These are phyloP conservation scores for Otus scops DNA, from an alignment of 2,797 vertebrate genomes.

Conservation along the genomic window DNA sequence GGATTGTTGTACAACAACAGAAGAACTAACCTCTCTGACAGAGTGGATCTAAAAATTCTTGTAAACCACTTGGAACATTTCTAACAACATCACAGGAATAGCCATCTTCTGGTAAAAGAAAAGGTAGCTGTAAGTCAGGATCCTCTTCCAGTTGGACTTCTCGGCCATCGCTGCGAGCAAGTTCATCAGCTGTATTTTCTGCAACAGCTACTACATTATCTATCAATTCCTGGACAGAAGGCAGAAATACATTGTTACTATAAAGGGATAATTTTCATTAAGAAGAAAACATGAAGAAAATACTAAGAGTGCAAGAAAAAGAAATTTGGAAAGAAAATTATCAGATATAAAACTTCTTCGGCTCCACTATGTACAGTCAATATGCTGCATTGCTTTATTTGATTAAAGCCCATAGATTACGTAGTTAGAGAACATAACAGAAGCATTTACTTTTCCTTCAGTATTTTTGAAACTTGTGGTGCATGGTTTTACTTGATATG, in stretches of 20 bases:
- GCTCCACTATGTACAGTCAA: not conserved
- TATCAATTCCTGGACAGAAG: conserved; percentile 85
- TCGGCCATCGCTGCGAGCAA: conserved; percentile 93
- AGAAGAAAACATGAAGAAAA: not conserved
- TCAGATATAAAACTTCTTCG: not conserved
- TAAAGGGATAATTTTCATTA: not conserved
- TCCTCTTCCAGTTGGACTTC: conserved; percentile 96
- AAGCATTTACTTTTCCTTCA: not conserved
- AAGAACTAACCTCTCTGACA: conserved; percentile 89
- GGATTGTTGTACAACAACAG: not conserved
- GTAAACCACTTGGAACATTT: conserved; percentile 92
- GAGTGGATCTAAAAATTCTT: conserved; percentile 95
- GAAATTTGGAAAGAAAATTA: not conserved
- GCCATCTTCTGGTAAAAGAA: conserved; percentile 95
- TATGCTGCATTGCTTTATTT: not conserved
- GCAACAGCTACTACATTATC: conserved; percentile 94
- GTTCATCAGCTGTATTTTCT: conserved; percentile 94
- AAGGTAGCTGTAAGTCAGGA: conserved; percentile 95
- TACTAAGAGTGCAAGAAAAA: not conserved
- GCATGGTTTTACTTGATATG: not conserved
- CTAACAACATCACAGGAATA: conserved; percentile 98
- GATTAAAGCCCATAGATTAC: not conserved
- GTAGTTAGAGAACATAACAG: not conserved
- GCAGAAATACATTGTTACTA: not conserved
- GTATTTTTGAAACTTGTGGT: not conserved